Percentiles rank a stretch among this genome's conserved stretches.
These are phyloP conservation scores for Pammene fasciana DNA, from an alignment of 2,888 invertebrate species.

Conservation along the genomic window DNA sequence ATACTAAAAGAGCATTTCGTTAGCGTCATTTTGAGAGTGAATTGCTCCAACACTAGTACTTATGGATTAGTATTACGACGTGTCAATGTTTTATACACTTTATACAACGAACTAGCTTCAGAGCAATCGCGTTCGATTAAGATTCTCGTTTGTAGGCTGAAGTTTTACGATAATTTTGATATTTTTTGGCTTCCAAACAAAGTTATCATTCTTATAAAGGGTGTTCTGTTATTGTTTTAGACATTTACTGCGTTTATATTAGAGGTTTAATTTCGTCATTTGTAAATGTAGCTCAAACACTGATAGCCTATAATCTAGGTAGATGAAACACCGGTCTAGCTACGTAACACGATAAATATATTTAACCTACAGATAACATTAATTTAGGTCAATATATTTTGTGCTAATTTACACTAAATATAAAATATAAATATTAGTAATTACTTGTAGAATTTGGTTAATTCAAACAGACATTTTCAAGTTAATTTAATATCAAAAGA, in stretches of 20 bases:
- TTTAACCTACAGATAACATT: neutral
- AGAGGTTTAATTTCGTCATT: conserved; percentile 24
- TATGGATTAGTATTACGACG: conserved; percentile 61
- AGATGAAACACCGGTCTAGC: neutral
- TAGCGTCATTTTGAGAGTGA: no score
- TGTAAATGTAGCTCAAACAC: neutral
- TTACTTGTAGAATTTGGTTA: neutral
- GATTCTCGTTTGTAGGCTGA: conserved; percentile 15
- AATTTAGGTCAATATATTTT: conserved; percentile 2
- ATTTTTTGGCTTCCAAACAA: conserved; percentile 56
- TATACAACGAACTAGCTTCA: conserved; percentile 66
- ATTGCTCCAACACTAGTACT: conserved; percentile 56
- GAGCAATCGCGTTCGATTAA: conserved; percentile 13
- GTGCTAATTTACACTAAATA: conserved; percentile 13
- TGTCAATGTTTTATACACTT: conserved; percentile 76
- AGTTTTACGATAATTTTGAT: conserved; percentile 36
- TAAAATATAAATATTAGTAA: neutral
- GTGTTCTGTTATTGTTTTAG: conserved; percentile 47
- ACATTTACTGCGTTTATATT: conserved; percentile 26
- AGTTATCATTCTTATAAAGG: conserved; percentile 58
- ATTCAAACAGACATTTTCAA: neutral
- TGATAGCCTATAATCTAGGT: no score
- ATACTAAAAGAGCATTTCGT: no score
- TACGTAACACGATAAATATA: neutral
- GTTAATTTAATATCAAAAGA: neutral